Percentiles rank a stretch among this genome's conserved stretches.
These are phyloP conservation scores for Sarcoramphus papa DNA, from an alignment of 2,797 vertebrate genomes.

Conservation along the genomic window DNA sequence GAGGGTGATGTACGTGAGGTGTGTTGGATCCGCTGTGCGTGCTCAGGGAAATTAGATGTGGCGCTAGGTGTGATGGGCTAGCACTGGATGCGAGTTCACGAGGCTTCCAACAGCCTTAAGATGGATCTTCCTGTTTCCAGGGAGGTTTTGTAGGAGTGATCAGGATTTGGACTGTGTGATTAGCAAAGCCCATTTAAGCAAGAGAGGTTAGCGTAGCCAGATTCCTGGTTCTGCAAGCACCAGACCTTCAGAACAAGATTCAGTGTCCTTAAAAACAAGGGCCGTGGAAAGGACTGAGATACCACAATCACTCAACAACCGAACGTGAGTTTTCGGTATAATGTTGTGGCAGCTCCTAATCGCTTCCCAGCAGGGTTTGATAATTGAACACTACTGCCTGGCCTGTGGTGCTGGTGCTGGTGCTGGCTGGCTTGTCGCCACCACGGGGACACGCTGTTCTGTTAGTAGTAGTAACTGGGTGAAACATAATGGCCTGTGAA, in stretches of 20 bases:
- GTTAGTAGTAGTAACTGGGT: not conserved
- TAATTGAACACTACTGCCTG: not conserved
- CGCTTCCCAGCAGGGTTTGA: not conserved
- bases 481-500: not conserved
- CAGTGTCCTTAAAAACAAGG: not conserved
- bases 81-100: not conserved
- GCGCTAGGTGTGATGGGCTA: not conserved
- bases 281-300: not conserved
- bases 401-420: not conserved
- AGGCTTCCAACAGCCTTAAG: not conserved
- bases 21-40: accelerated
- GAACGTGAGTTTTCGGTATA: not conserved
- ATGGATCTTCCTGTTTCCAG: not conserved
- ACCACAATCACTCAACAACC: not conserved
- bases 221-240: not conserved
- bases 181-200: not conserved
- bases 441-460: not conserved
- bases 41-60: not conserved
- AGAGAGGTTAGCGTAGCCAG: not conserved
- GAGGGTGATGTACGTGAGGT: not conserved
- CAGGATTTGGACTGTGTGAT: not conserved
- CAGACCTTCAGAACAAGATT: not conserved
- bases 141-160: not conserved
- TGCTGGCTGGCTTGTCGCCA: not conserved
- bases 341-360: not conserved